A percentile compares a stretch with the other conserved stretches of the same genome.
phyloP scores from a whole-genome alignment of 2,113 vertebrate species.

The Poeciliopsis occidentalis region DNA sequence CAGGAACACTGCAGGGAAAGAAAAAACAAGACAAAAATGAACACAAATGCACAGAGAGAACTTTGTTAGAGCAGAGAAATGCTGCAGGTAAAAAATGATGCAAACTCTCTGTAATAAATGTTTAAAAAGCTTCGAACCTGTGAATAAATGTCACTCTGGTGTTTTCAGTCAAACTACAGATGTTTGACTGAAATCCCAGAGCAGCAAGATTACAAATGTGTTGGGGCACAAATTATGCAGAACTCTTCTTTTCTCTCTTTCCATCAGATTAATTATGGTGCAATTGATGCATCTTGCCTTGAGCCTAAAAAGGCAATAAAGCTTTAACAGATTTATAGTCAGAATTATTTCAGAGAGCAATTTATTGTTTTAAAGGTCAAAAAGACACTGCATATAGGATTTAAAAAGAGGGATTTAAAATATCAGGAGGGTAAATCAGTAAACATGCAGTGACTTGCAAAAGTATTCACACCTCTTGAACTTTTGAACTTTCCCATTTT shows the following conservation, averaged over 20 bases:
- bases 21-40: background rate
- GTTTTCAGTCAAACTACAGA: background rate
- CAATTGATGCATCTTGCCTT: background rate
- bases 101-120: background rate
- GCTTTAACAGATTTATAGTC: background rate
- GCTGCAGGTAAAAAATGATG: background rate
- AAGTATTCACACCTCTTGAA: too few species aligned
- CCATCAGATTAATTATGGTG: background rate
- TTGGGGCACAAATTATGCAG: background rate
- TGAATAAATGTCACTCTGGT: background rate
- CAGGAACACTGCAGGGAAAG: slow-evolving; percentile 87
- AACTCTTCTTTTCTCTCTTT: background rate
- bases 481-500: too few species aligned
- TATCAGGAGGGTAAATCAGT: background rate
- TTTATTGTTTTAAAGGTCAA: background rate
- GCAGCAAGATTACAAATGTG: background rate
- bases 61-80: slow-evolving; percentile 1
- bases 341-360: background rate
- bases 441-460: too few species aligned
- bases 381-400: background rate
- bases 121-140: background rate
- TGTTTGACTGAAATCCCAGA: slow-evolving; percentile 14
- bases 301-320: background rate
- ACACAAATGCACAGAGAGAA: background rate
- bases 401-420: background rate